A percentile compares a stretch with the other conserved stretches of the same genome.
phyloP scores from a whole-genome alignment of 1,140 invertebrate genomes.

The Macrobrachium rosenbergii region DNA sequence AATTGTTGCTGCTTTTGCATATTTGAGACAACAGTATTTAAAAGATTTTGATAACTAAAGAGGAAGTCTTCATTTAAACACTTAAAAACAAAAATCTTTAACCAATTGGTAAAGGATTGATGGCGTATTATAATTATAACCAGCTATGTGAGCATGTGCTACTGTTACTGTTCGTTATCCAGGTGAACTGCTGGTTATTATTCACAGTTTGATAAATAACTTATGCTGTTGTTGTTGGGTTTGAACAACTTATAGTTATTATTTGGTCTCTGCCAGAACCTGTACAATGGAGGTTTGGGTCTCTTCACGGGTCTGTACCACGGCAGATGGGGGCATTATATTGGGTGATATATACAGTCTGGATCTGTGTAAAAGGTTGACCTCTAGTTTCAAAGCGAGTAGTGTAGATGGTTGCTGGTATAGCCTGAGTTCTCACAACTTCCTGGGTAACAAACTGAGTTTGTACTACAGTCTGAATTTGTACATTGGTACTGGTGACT shows the following conservation, averaged over 20 bases:
- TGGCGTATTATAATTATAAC: constrained; percentile 57
- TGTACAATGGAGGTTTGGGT: constrained; percentile 47
- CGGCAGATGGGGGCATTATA: constrained; percentile 45
- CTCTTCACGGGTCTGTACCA: constrained; percentile 30
- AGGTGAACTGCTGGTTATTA: constrained; percentile 38
- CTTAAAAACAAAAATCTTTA: not conserved
- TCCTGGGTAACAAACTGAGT: constrained; percentile 57
- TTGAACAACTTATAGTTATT: constrained; percentile 37
- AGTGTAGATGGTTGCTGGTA: constrained; percentile 50
- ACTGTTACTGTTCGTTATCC: constrained; percentile 51
- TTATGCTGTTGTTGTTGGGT: constrained; percentile 52
- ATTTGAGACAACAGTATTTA: no score
- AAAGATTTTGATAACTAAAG: no score
- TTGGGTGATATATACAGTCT: constrained; percentile 50
- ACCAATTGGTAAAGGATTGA: constrained; percentile 39
- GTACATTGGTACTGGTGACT: constrained; percentile 50
- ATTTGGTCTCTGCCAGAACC: constrained; percentile 45
- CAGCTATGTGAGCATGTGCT: constrained; percentile 45
- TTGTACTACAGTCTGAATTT: constrained; percentile 36
- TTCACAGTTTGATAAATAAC: constrained; percentile 57
- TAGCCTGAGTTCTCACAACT: constrained; percentile 47
- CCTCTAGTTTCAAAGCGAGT: constrained; percentile 45
- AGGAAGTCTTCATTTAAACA: no score
- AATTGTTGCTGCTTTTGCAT: no score
- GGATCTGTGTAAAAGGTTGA: constrained; percentile 56